Conservation (phyloP, 2,888 invertebrate genomes). For the Hetaerina titia region DNA sequence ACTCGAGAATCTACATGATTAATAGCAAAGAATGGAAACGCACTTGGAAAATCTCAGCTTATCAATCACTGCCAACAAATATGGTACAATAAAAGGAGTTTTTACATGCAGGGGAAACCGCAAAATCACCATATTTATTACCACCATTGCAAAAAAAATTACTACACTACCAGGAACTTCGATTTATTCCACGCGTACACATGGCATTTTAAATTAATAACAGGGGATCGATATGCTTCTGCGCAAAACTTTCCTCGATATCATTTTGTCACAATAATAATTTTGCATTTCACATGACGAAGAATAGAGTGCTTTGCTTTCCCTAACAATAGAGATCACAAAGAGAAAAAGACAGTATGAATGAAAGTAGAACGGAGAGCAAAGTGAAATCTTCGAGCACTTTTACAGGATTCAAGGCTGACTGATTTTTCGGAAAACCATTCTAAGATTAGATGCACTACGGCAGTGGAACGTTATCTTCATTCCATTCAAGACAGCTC, state of each 20-base stretch:
- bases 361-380: conserved; percentile 21
- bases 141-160: neutral
- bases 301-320: neutral
- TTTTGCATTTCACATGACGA: neutral
- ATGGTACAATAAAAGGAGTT: no score
- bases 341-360: neutral
- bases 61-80: no score
- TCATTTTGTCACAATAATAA: neutral
- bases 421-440: conserved; percentile 37
- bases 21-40: no score
- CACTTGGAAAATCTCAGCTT: no score
- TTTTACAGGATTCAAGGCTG: conserved; percentile 44
- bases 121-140: neutral
- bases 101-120: no score
- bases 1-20: no score
- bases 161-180: neutral
- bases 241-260: neutral
- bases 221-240: neutral
- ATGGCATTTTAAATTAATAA: neutral
- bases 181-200: neutral
- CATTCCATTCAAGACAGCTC: neutral
- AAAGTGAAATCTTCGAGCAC: conserved; percentile 46
- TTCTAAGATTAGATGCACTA: neutral
- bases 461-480: conserved; percentile 1
- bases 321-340: neutral